These are phyloP conservation scores for Syncerus caffer DNA, from an alignment of 2,797 vertebrate genomes.

Conservation along the genomic window DNA sequence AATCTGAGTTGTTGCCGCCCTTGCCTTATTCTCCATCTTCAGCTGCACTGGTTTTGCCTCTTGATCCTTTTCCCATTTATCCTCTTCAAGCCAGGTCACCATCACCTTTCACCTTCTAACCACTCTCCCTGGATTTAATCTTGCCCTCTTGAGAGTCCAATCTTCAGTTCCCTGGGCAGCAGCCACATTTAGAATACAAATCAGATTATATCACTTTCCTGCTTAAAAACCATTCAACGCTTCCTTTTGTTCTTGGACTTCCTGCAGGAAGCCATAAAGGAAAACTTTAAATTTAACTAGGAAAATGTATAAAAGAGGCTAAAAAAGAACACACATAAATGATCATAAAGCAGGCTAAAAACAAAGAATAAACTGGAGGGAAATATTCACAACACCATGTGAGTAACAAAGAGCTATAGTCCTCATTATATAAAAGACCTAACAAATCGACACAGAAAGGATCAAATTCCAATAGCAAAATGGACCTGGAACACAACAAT, in stretches of 20 bases:
- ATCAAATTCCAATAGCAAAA: background rate
- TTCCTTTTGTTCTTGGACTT: background rate
- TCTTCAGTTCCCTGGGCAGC: background rate
- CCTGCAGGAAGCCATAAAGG: conserved; percentile 17
- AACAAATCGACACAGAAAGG: background rate
- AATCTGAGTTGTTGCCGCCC: background rate
- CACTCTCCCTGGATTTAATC: background rate
- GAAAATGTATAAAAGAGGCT: background rate
- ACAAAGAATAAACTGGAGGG: background rate
- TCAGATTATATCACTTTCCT: background rate
- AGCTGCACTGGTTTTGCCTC: background rate
- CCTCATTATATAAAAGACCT: background rate
- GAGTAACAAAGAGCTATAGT: background rate
- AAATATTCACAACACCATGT: background rate
- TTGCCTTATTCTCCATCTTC: background rate
- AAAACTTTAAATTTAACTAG: background rate
- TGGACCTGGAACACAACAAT: background rate
- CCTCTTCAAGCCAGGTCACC: background rate
- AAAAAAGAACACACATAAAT: background rate
- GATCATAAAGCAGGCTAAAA: background rate
- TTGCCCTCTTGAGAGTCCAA: background rate
- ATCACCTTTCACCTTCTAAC: background rate
- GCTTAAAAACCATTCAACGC: background rate
- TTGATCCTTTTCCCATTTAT: background rate
- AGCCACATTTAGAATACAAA: background rate